phyloP scores from a whole-genome alignment of 2,797 vertebrate species.

The Poecile montanus region DNA sequence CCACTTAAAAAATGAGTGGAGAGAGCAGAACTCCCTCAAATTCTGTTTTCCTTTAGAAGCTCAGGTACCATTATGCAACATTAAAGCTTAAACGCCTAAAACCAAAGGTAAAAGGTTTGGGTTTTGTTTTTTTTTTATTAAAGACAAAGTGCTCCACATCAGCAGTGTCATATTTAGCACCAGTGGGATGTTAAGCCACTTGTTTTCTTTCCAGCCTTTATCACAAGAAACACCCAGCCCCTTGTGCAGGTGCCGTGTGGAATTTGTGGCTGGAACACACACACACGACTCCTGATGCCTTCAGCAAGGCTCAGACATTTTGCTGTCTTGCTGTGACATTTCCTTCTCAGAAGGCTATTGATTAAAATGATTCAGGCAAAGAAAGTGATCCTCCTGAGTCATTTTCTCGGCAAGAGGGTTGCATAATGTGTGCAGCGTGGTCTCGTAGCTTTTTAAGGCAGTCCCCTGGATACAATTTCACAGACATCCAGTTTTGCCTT shows the following conservation, averaged over 20 bases:
- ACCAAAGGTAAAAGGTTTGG: not conserved
- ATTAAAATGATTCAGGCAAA: slow-evolving; percentile 61
- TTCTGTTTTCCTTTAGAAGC: not conserved
- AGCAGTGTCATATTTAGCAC: not conserved
- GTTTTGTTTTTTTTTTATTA: not conserved
- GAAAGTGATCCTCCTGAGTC: slow-evolving; percentile 63
- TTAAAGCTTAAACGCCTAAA: not conserved
- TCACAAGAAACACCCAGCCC: not conserved
- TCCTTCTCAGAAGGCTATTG: slow-evolving; percentile 60
- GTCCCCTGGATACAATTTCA: not conserved
- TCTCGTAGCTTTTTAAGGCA: not conserved
- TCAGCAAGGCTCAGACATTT: slow-evolving; percentile 46
- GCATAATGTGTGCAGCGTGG: not conserved
- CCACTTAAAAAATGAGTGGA: not conserved
- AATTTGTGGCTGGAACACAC: not conserved
- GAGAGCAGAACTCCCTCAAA: not conserved
- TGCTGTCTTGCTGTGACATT: slow-evolving; percentile 36
- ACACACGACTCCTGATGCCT: not conserved
- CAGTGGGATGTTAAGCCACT: not conserved
- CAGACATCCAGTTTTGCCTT: not conserved
- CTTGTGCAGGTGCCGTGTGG: not conserved
- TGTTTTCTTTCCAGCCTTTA: not conserved
- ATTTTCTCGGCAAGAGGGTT: slow-evolving; percentile 49
- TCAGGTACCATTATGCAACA: not conserved
- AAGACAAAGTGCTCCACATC: not conserved